Percentiles rank a stretch among this genome's conserved stretches.
Conservation (phyloP, 1,140 invertebrate genomes). For the Platyscapa corneri region DNA sequence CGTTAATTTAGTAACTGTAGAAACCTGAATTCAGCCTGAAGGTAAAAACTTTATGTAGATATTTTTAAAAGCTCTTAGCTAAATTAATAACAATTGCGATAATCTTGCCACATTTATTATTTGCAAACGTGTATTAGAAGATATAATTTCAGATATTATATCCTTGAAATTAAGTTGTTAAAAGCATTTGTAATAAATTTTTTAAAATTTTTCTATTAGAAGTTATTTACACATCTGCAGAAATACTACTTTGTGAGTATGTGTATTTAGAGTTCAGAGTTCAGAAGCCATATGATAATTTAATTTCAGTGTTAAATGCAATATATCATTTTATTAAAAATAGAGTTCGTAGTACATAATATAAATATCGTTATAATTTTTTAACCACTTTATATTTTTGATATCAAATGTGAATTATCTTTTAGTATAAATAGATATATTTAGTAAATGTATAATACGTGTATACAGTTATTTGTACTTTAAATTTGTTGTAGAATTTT, state of each 20-base stretch:
- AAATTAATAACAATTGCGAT: slow-evolving; percentile 55
- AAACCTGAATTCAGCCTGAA: not conserved
- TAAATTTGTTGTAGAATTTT: too few relatives aligned
- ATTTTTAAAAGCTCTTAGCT: slow-evolving; percentile 65
- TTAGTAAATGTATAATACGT: too few relatives aligned
- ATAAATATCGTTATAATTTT: too few relatives aligned
- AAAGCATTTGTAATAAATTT: not conserved
- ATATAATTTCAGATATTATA: not conserved
- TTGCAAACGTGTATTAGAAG: not conserved
- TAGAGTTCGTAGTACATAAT: too few relatives aligned
- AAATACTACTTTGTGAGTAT: not conserved
- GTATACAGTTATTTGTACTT: too few relatives aligned
- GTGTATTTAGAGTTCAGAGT: too few relatives aligned
- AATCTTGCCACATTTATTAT: not conserved
- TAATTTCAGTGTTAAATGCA: too few relatives aligned
- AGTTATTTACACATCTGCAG: not conserved
- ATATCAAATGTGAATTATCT: too few relatives aligned
- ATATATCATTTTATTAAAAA: too few relatives aligned
- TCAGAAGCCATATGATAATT: too few relatives aligned
- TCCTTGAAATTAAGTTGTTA: not conserved
- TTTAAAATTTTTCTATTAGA: not conserved
- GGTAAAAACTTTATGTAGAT: slow-evolving; percentile 35
- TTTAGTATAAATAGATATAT: too few relatives aligned
- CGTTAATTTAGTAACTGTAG: not conserved
- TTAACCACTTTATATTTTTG: too few relatives aligned